Evolutionary conservation across 2,888 invertebrate species (phyloP).

Genomic region (Drosophila paramelanica): DNA sequence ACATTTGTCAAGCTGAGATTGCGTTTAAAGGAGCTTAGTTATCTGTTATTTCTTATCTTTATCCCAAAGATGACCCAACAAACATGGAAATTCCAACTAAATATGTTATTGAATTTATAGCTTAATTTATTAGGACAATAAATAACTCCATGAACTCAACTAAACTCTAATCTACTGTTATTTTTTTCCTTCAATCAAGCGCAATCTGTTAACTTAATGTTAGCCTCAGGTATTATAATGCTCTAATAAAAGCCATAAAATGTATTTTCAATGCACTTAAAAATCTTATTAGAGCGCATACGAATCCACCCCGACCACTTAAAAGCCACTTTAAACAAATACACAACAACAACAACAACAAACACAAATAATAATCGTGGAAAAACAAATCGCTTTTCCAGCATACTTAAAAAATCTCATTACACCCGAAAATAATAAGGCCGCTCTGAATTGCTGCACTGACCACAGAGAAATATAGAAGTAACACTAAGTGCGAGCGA

Average conservation of each 20-base stretch:
- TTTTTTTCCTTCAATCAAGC: slow-evolving; percentile 4
- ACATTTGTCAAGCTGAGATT: slow-evolving; percentile 43
- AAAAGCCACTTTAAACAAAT: slow-evolving; percentile 34
- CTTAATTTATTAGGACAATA: slow-evolving; percentile 13
- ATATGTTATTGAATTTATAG: not conserved
- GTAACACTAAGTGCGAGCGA: not conserved
- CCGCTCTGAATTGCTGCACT: slow-evolving; percentile 49
- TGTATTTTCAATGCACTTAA: slow-evolving; percentile 25
- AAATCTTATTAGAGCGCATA: slow-evolving; percentile 32
- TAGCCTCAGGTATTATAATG: slow-evolving; percentile 24
- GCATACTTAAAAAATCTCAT: slow-evolving; percentile 61
- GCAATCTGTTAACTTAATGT: not conserved
- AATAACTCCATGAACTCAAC: not conserved
- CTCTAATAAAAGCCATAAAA: slow-evolving; percentile 10
- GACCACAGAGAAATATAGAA: slow-evolving; percentile 33
- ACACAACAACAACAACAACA: not conserved
- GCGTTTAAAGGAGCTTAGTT: slow-evolving; percentile 1
- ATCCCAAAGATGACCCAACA: slow-evolving; percentile 7
- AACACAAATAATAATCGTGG: slow-evolving; percentile 27
- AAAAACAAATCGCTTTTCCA: slow-evolving; percentile 36
- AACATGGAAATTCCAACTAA: not conserved
- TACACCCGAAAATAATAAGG: slow-evolving; percentile 62
- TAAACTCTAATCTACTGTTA: slow-evolving; percentile 2
- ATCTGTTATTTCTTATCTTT: not conserved
- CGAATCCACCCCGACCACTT: slow-evolving; percentile 10